These are phyloP conservation scores for Drosophila persimilis DNA, from an alignment of 1,140 invertebrate genomes.

Conservation along the genomic window DNA sequence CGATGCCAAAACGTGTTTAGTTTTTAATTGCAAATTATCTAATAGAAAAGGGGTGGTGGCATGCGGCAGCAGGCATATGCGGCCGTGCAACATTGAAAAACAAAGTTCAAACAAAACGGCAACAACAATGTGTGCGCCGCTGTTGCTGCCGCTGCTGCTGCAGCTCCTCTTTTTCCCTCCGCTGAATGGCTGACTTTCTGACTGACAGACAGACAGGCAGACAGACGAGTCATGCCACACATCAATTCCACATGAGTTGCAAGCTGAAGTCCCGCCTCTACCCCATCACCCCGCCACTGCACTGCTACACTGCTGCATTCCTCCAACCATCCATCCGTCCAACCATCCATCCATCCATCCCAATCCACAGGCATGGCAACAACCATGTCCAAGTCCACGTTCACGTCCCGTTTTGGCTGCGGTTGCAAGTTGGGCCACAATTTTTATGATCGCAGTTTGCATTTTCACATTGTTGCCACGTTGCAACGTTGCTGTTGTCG, in stretches of 20 bases:
- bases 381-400: constrained; percentile 57
- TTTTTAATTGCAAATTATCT: constrained; percentile 80
- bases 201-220: constrained; percentile 42
- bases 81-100: constrained; percentile 71
- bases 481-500: constrained; percentile 33
- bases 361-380: constrained; percentile 35
- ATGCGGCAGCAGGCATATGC: constrained; percentile 13
- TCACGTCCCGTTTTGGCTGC: constrained; percentile 57
- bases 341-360: constrained; percentile 16
- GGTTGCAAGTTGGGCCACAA: constrained; percentile 64
- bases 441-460: constrained; percentile 75
- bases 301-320: constrained; percentile 34
- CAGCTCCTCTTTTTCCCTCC: constrained; percentile 21
- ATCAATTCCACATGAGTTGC: constrained; percentile 81
- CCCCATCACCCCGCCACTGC: constrained; percentile 18
- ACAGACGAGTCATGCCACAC: constrained; percentile 74
- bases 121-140: constrained; percentile 30
- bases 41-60: constrained; percentile 20
- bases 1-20: constrained; percentile 67
- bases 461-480: constrained; percentile 71
- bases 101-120: constrained; percentile 76
- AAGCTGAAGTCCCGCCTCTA: constrained; percentile 32
- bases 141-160: neutral
- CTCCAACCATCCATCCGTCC: constrained; percentile 34
- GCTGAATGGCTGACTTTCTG: constrained; percentile 13